Evolutionary conservation across 1,140 invertebrate species (phyloP), one percentile per base, ranked within the genome.

Genomic region (Stenopsyche tienmushanensis): DNA sequence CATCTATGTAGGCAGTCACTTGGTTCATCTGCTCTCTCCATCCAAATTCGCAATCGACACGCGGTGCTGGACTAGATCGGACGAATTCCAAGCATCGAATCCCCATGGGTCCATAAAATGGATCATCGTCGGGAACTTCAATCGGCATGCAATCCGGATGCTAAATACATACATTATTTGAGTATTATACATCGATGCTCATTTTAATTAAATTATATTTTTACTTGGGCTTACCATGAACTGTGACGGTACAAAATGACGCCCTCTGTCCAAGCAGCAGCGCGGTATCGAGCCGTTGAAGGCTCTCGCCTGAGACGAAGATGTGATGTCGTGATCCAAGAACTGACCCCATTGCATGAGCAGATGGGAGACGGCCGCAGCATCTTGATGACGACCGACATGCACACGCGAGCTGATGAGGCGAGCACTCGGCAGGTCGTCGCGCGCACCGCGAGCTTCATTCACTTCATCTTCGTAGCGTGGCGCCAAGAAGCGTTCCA

Each of bases 1-100:
- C 95, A 74, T 98, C 96, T 15, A 98, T 84, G 72, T 85, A 98
- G 2, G 93, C 88, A 0, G 95, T 97, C 10, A 94, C 85, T 75
- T 92, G 90, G 69, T 90, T 87, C 34, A 90, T 83, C 75, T 91
- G 89, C 68, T 91, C 89, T 1, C 89, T 76, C 76, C 86, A 86
- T 1, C 89, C 89, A 3, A 90, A 79, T 13, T 85, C 82, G 68
- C 89, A 91, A 71, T 88, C 83, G 20, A 88, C 83, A 2, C 84
- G 80, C 17, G 89, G 87, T 0, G 88, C 87, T 1, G 89, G 84
- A 2, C 87, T 85, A 7, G 88, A 90, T 23, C 90, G 79, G 9
- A 90, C 77, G 72, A 91, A 90, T 75, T 91, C 89, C 64, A 92
- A 74, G 71, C 90, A 92, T 68, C 87, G 80, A 47, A 95, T 79